These are phyloP conservation scores for Hipparchia sbordonii DNA, from an alignment of 2,888 invertebrate species.

Conservation along the genomic window DNA sequence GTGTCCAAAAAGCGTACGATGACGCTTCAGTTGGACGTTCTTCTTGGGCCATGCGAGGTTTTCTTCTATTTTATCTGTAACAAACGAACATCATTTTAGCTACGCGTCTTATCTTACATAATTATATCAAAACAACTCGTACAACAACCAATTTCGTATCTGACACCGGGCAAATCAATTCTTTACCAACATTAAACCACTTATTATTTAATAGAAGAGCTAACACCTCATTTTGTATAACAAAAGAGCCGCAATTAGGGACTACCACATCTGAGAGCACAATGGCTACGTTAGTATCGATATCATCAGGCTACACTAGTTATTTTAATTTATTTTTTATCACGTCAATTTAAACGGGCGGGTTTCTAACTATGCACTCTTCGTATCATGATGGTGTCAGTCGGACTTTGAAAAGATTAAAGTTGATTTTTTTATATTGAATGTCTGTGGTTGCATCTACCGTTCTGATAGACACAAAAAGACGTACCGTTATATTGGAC, in stretches of 20 bases:
- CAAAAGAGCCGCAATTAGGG: conserved; percentile 79
- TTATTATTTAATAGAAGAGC: conserved; percentile 80
- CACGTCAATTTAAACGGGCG: conserved; percentile 74
- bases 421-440: conserved; percentile 72
- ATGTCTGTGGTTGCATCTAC: conserved; percentile 38
- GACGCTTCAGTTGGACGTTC: conserved; percentile 74
- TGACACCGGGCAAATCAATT: conserved; percentile 56
- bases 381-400: conserved; percentile 65
- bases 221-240: conserved; percentile 82
- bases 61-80: conserved; percentile 74
- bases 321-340: conserved; percentile 83
- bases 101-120: conserved; percentile 27
- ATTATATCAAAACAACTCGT: conserved; percentile 38
- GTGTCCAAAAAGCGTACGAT: conserved; percentile 73
- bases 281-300: conserved; percentile 73
- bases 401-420: conserved; percentile 66
- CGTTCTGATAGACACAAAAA: conserved; percentile 9
- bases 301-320: conserved; percentile 71
- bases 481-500: conserved; percentile 5
- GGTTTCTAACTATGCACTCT: conserved; percentile 66
- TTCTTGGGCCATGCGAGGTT: conserved; percentile 77
- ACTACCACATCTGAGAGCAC: conserved; percentile 69
- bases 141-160: conserved; percentile 56
- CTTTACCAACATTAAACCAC: conserved; percentile 62
- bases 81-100: conserved; percentile 51